Evolutionary conservation across 1,140 invertebrate genomes (phyloP), one percentile per base, ranked within the genome.

Genomic region (Hylaeus volcanicus): DNA sequence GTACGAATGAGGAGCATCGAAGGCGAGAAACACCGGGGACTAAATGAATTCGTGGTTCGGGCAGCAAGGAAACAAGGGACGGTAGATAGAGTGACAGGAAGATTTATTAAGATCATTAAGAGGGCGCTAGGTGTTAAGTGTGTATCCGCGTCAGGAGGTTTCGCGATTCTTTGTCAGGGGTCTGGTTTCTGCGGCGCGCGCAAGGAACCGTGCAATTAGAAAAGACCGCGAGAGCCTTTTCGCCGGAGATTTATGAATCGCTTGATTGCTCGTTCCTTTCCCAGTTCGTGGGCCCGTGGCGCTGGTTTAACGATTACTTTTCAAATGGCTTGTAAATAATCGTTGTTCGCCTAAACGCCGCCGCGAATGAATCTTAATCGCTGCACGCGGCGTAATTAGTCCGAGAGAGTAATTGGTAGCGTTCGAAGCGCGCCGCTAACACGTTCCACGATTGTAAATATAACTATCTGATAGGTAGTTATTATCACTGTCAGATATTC

Each of bases 51-150:
- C 74, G 64, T n/a, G 37, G 64, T 45, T 39, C 26, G 64, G 1
- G 3, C 9, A 3, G n/a, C 41, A 11, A 45, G 51, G 6, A 55
- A 75, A 75, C 41, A 53, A 56, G n/a, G 68, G 58, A 72, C 51
- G 76, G 4, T 45, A 45, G 45, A 71, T 48, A 39, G n/a, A 72
- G 48, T 12, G 56, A 15, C 68, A n/a, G 58, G 39, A 63, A 79
- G 68, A 79, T 79, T 72, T 64, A 64, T 72, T 64, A 55, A 51
- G 76, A 79, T 72, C 76, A 64, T 79, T 72, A 64, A 39, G 48
- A 55, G 14, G 68, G 12, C 45, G 69, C 4, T 45, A 72, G 69
- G 68, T 64, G 68, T 63, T 72, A 79, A 79, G 37, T 15, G 76
- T 11, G 69, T 41, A 56, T 15, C 61, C 39, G 39, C 45, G 73